These are phyloP conservation scores for Aphidius ervi DNA, from an alignment of 1,140 invertebrate genomes.

Conservation along the genomic window DNA sequence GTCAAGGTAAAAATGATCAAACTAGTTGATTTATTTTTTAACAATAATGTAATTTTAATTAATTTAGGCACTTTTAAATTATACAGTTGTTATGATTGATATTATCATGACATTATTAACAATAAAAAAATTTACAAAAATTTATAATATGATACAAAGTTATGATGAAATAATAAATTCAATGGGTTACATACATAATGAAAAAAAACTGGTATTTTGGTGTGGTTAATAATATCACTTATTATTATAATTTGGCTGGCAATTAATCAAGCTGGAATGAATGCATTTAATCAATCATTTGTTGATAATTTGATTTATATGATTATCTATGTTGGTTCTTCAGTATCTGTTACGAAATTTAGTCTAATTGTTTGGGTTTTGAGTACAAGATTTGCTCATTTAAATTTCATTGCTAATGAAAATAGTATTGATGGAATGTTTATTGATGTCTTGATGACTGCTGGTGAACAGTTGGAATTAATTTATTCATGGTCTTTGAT, in stretches of 20 bases:
- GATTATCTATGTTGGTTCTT: constrained; percentile 34
- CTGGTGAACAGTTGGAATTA: too few relatives aligned
- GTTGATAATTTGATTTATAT: constrained; percentile 37
- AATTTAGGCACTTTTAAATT: constrained; percentile 39
- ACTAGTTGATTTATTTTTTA: constrained; percentile 7
- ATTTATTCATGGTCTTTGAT: too few relatives aligned
- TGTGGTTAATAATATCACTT: constrained; percentile 27
- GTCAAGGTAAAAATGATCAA: constrained; percentile 32
- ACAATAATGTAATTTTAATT: not conserved
- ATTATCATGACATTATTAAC: constrained; percentile 20
- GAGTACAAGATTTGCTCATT: constrained; percentile 38
- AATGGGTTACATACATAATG: constrained; percentile 34
- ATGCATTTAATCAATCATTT: constrained; percentile 34
- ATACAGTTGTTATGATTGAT: constrained; percentile 26
- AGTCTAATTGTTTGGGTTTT: constrained; percentile 32
- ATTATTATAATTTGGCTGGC: constrained; percentile 31
- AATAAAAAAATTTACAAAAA: constrained; percentile 27
- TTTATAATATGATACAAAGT: constrained; percentile 42
- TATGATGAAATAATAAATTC: constrained; percentile 34
- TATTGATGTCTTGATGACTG: too few relatives aligned
- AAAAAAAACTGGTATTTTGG: constrained; percentile 24
- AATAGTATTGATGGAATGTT: too few relatives aligned
- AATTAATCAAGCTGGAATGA: constrained; percentile 37
- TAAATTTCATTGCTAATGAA: too few relatives aligned
- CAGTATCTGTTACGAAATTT: constrained; percentile 36